These are phyloP conservation scores for Anarhynchus alexandrinus DNA, from an alignment of 2,113 vertebrate genomes.

Conservation along the genomic window DNA sequence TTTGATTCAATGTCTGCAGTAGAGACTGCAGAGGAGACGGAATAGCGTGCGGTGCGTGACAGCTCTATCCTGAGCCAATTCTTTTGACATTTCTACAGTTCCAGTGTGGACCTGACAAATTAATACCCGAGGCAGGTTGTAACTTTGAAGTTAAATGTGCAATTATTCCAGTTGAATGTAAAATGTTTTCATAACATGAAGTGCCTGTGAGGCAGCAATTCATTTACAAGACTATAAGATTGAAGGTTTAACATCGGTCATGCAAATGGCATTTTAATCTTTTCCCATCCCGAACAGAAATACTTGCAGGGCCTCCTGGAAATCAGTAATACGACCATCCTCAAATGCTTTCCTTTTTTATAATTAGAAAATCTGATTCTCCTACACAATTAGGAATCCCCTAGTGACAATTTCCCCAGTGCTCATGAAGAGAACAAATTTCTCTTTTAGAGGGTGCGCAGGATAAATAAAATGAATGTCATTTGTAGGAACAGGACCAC, in stretches of 20 bases:
- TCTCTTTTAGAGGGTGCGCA: neutral
- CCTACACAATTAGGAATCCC: neutral
- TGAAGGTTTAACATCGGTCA: neutral
- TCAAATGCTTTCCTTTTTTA: neutral
- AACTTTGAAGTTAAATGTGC: slow-evolving; percentile 25
- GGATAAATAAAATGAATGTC: neutral
- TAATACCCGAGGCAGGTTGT: slow-evolving; percentile 11
- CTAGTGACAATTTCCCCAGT: neutral
- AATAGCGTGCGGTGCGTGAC: neutral
- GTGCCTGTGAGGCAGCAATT: slow-evolving; percentile 30
- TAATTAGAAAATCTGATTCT: neutral
- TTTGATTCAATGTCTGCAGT: neutral
- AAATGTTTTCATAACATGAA: slow-evolving; percentile 29
- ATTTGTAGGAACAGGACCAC: neutral
- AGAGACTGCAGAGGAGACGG: neutral
- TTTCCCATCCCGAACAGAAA: neutral
- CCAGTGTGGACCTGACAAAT: slow-evolving; percentile 3
- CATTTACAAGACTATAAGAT: slow-evolving; percentile 4
- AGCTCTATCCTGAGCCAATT: neutral
- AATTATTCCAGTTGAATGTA: slow-evolving; percentile 40
- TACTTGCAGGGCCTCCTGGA: neutral
- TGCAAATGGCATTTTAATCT: slow-evolving; percentile 23
- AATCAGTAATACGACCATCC: neutral
- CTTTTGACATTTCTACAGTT: neutral
- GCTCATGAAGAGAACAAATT: neutral